Percentiles rank a stretch among this genome's conserved stretches.
Conservation (phyloP, 2,888 invertebrate species). For the Epistrophe grossulariae region DNA sequence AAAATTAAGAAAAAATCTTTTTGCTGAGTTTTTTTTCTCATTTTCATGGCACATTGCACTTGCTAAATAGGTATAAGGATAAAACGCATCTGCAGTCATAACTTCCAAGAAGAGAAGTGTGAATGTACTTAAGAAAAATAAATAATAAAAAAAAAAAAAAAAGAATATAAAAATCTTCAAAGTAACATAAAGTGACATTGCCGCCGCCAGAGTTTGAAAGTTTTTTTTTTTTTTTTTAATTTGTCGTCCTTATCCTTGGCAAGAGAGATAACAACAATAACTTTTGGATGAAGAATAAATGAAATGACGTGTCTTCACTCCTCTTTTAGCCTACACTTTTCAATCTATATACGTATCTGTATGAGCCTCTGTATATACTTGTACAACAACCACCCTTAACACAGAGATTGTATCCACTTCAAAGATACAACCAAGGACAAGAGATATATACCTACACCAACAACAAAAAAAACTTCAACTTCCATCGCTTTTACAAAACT, state of each 20-base stretch:
- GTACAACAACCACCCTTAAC: conserved; percentile 38
- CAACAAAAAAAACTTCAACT: background rate
- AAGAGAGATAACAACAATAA: conserved; percentile 71
- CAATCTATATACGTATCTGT: background rate
- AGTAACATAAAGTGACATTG: conserved; percentile 72
- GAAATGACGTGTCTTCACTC: conserved; percentile 43
- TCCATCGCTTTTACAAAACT: conserved; percentile 1
- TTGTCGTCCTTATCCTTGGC: conserved; percentile 53
- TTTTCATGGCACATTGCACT: conserved; percentile 27
- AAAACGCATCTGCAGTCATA: conserved; percentile 74
- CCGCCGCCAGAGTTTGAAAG: conserved; percentile 49
- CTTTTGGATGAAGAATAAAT: conserved; percentile 40
- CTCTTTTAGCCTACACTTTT: conserved; percentile 42
- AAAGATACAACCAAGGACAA: conserved; percentile 28
- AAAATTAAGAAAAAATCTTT: conserved; percentile 64
- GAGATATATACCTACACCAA: background rate
- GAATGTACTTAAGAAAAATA: conserved; percentile 67
- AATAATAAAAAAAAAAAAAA: conserved; percentile 5
- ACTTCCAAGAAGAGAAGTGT: conserved; percentile 50
- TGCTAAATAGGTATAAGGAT: conserved; percentile 43
- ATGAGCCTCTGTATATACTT: background rate
- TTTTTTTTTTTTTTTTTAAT: conserved; percentile 24
- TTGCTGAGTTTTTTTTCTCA: background rate
- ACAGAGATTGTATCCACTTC: conserved; percentile 47
- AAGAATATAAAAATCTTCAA: conserved; percentile 50